phyloP scores from a whole-genome alignment of 2,888 invertebrate species.

The Sthenelais limicola region DNA sequence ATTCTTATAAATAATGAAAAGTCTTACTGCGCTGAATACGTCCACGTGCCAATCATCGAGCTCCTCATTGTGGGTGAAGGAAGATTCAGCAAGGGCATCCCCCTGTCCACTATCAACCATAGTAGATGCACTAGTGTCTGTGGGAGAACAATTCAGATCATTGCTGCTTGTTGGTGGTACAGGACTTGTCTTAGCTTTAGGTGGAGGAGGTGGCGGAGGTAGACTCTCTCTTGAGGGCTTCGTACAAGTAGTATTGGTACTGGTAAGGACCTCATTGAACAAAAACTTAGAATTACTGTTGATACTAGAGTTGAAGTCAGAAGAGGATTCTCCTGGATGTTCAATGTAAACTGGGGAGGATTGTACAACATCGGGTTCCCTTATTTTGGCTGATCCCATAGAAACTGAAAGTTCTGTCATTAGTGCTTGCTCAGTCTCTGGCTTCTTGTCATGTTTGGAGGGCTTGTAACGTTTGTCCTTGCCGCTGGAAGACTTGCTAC shows the following conservation, averaged over 20 bases:
- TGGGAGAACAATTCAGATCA: not conserved
- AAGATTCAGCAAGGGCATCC: not conserved
- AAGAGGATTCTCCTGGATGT: conserved; percentile 31
- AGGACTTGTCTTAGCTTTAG: too few species aligned
- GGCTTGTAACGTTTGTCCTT: conserved; percentile 21
- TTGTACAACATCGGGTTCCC: not conserved
- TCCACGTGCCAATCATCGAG: conserved; percentile 28
- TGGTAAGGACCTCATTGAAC: conserved; percentile 10
- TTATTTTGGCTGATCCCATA: not conserved
- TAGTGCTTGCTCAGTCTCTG: conserved; percentile 8
- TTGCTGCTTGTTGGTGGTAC: not conserved
- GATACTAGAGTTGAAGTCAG: conserved; percentile 18
- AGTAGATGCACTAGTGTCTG: not conserved
- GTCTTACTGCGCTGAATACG: conserved; percentile 21
- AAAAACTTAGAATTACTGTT: conserved; percentile 29
- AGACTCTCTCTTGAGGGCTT: not conserved
- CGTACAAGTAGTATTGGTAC: too few species aligned
- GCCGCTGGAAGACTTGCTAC: not conserved
- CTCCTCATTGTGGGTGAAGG: not conserved
- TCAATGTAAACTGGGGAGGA: conserved; percentile 35
- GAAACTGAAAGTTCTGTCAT: conserved; percentile 16
- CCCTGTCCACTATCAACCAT: not conserved
- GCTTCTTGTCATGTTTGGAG: conserved; percentile 10
- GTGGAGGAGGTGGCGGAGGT: too few species aligned
- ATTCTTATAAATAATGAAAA: too few species aligned